Percentiles rank a stretch among this genome's conserved stretches.
Evolutionary conservation across 1,140 invertebrate genomes (phyloP).

Genomic region (Diabrotica virgifera): DNA sequence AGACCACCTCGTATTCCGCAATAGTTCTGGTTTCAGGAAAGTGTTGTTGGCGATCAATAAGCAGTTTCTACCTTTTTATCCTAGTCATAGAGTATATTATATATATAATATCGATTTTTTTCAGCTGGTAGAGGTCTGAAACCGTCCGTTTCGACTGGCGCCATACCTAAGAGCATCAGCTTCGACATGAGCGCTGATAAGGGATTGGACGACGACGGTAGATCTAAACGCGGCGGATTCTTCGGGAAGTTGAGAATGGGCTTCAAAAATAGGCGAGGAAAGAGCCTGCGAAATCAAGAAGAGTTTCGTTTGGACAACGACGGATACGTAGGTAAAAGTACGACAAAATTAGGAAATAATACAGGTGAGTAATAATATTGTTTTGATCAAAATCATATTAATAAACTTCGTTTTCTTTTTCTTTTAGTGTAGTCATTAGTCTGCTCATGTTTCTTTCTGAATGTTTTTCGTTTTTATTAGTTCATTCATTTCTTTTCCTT

Average conservation of each 20-base stretch:
- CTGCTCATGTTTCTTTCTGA: too few relatives aligned
- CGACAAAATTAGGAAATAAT: conserved; percentile 24
- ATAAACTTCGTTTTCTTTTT: too few relatives aligned
- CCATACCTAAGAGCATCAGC: conserved; percentile 88
- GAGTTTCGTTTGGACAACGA: conserved; percentile 51
- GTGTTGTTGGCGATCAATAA: too few relatives aligned
- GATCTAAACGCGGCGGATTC: conserved; percentile 58
- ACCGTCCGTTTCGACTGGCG: conserved; percentile 66
- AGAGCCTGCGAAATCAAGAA: conserved; percentile 51
- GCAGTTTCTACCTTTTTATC: not conserved
- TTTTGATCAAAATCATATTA: too few relatives aligned
- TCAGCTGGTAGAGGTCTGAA: conserved; percentile 45
- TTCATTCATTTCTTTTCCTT: too few relatives aligned
- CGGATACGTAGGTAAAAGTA: conserved; percentile 29
- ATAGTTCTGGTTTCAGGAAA: too few relatives aligned
- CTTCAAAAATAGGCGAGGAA: conserved; percentile 59
- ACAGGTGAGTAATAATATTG: conserved; percentile 21
- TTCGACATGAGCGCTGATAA: conserved; percentile 88
- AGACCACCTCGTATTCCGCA: too few relatives aligned
- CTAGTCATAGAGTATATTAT: conserved; percentile 13
- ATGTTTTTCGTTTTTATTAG: too few relatives aligned
- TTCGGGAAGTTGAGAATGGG: conserved; percentile 69
- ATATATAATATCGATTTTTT: conserved; percentile 23
- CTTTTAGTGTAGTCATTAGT: too few relatives aligned
- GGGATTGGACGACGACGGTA: conserved; percentile 58